Percentiles rank a stretch among this genome's conserved stretches.
These are phyloP conservation scores for Drosophila elegans DNA, from an alignment of 1,140 invertebrate species.

Conservation along the genomic window DNA sequence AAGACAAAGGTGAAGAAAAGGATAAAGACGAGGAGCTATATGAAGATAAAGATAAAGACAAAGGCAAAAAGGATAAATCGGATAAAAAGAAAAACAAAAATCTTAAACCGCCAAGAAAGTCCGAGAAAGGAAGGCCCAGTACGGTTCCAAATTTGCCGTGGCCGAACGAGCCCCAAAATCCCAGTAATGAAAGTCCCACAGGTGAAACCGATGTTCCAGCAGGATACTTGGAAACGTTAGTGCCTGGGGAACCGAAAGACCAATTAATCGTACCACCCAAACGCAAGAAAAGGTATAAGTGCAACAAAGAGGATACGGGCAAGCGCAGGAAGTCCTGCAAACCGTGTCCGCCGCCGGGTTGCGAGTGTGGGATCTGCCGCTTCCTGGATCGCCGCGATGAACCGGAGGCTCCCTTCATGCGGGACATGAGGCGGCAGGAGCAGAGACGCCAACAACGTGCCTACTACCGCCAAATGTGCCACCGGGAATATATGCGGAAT, in stretches of 20 bases:
- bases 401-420: constrained; percentile 32
- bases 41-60: too few species aligned
- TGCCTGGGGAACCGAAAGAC: neutral
- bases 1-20: neutral
- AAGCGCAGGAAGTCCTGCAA: neutral
- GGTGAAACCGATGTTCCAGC: neutral
- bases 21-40: neutral
- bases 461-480: constrained; percentile 21
- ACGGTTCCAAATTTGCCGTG: neutral
- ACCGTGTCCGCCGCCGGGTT: neutral
- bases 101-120: neutral
- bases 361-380: constrained; percentile 38
- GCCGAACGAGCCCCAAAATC: neutral
- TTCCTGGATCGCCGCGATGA: constrained; percentile 18
- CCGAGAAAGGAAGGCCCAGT: neutral
- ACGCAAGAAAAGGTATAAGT: neutral
- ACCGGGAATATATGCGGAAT: constrained; percentile 7
- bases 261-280: neutral
- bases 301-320: neutral
- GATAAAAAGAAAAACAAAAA: neutral
- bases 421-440: constrained; percentile 30
- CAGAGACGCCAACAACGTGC: constrained; percentile 18
- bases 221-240: neutral
- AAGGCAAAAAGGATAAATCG: neutral
- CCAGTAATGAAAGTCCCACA: neutral